A percentile compares a stretch with the other conserved stretches of the same genome.
These are phyloP conservation scores for Zhengitettix transpicula DNA, from an alignment of 2,888 invertebrate species.

Conservation along the genomic window DNA sequence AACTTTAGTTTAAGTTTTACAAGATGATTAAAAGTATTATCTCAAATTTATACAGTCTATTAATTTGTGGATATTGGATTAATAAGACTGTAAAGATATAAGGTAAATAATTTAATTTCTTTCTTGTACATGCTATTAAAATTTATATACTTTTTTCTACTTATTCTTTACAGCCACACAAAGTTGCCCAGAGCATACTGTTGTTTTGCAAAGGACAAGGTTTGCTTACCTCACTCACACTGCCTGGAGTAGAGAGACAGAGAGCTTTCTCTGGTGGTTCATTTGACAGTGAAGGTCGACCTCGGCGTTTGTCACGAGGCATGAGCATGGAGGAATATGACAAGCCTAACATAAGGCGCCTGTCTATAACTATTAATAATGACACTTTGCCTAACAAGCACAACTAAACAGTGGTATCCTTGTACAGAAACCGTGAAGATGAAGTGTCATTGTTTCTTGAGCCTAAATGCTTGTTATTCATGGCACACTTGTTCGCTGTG, in stretches of 20 bases:
- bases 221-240: conserved; percentile 59
- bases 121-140: not conserved
- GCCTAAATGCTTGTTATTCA: no score
- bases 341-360: conserved; percentile 57
- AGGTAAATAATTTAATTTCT: not conserved
- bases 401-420: conserved; percentile 25
- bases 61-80: not conserved
- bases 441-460: no score
- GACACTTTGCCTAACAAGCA: conserved; percentile 7
- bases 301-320: conserved; percentile 33
- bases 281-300: conserved; percentile 26
- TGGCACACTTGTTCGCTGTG: no score
- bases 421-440: no score
- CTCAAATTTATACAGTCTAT: not conserved
- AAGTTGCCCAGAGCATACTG: conserved; percentile 69
- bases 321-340: conserved; percentile 75
- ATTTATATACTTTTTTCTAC: conserved; percentile 7
- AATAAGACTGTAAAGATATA: not conserved
- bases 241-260: conserved; percentile 62
- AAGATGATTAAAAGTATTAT: no score
- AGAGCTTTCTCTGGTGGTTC: conserved; percentile 40
- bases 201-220: conserved; percentile 83
- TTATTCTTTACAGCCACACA: conserved; percentile 52
- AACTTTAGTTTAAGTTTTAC: no score
- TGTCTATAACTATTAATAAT: conserved; percentile 38